Base-by-base conservation (phyloP, 1,140 invertebrate species). In the Zeugodacus cucurbitae region DNA sequence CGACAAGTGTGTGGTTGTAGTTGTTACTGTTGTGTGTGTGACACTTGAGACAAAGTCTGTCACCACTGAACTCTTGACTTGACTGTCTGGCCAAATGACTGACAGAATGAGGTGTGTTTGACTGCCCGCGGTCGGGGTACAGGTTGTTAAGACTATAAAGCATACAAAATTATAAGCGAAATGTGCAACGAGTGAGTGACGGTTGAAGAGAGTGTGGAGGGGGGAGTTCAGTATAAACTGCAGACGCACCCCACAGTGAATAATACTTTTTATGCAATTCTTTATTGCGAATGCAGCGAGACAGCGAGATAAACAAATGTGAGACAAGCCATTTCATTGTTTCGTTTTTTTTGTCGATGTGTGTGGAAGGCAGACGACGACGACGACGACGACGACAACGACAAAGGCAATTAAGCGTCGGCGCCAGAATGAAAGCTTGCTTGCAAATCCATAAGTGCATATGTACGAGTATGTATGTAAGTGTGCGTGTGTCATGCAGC, bases 11-110 rank as follows among this genome's bases (percentile, higher is more conserved):
- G 74, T 82, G n/a, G 70, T 78, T 2, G 67, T 3, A 7, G 62
- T 32, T n/a, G n/a, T n/a, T n/a, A n/a, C n/a, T 26, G 64, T 34
- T 41, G 34, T 22, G 32, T 44, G 41, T 41, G 14, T 11, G 41
- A 37, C n/a, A 11, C 74, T 82, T 82, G 74, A 82, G 74, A 82
- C 74, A n/a, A 82, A 82, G 41, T 82, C 44, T 48, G 74, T 37
- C 70, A 41, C 70, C 70, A 41, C 70, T 78, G 37, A 22, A 78
- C 41, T 26, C 32, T 26, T 20, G 74, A 26, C n/a, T 48, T 32
- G 4, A 48, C 8, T 54, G n/a, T 26, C 37, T 82, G 74, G 26
- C 74, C 10, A 37, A 48, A 22, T 82, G 74, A 37, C 74, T 82
- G 74, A 41, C 41, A 41, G 22, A 86, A 41, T 44, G 34, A 41